Percentiles rank a stretch among this genome's conserved stretches.
phyloP scores from a whole-genome alignment of 2,888 invertebrate genomes.

The Caenorhabditis afra region DNA sequence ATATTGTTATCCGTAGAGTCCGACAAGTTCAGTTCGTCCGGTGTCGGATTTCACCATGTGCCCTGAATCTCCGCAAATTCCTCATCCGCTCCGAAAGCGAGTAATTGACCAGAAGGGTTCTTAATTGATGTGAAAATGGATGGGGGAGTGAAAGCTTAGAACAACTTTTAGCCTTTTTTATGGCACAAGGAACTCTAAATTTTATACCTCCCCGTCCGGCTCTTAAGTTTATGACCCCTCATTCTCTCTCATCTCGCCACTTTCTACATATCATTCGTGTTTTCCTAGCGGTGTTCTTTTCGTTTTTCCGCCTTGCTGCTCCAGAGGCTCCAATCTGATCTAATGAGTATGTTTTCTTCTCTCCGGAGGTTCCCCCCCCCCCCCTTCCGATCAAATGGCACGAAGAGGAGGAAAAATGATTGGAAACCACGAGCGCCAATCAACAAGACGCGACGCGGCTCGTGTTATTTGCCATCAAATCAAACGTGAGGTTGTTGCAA shows the following conservation, averaged over 20 bases:
- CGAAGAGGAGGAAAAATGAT: constrained; percentile 14
- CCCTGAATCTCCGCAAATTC: constrained; percentile 7
- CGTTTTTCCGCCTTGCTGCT: background rate
- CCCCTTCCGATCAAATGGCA: constrained; percentile 1
- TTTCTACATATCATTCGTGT: constrained; percentile 19
- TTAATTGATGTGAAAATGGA: background rate
- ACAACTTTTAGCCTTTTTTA: constrained; percentile 7
- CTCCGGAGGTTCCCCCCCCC: background rate
- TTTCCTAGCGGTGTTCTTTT: constrained; percentile 48
- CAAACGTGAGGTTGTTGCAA: constrained; percentile 57
- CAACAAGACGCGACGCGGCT: constrained; percentile 14
- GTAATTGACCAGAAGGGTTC: background rate
- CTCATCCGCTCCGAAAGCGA: constrained; percentile 3
- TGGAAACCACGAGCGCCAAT: constrained; percentile 27
- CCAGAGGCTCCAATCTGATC: constrained; percentile 11
- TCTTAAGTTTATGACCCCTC: constrained; percentile 49
- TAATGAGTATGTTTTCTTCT: constrained; percentile 44
- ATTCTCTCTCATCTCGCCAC: constrained; percentile 1
- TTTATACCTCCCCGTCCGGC: constrained; percentile 30
- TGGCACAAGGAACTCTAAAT: constrained; percentile 33
- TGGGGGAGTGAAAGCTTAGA: background rate
- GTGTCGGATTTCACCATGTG: constrained; percentile 31
- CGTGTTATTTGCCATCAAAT: constrained; percentile 51
- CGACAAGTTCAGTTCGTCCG: constrained; percentile 31
- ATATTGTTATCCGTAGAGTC: constrained; percentile 31